Evolutionary conservation across 2,113 vertebrate genomes (phyloP).

Genomic region (Tenebrosternarchus preto): DNA sequence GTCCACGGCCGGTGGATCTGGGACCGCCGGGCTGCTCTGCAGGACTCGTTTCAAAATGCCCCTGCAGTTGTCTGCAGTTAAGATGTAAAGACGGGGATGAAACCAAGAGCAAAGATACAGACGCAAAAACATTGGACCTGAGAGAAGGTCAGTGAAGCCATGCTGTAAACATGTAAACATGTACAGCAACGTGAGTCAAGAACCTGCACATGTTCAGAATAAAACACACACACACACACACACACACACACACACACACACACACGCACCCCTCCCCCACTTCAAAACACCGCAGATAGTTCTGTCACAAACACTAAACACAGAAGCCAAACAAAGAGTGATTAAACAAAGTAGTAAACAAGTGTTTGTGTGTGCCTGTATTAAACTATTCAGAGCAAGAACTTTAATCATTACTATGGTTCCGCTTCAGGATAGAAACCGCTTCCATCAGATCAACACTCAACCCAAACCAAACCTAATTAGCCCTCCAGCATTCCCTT

Average conservation of each 20-base stretch:
- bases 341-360: background rate
- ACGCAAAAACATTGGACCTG: no score
- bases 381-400: background rate
- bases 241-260: background rate
- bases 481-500: background rate
- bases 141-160: background rate
- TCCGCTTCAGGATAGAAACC: no score
- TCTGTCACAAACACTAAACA: background rate
- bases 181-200: background rate
- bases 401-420: background rate
- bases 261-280: background rate
- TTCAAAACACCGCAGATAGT: background rate
- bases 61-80: no score
- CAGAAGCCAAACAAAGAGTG: background rate
- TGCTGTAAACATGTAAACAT: background rate
- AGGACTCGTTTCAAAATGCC: no score
- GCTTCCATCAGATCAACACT: background rate
- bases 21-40: no score
- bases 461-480: slow-evolving; percentile 3
- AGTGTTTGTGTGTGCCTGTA: background rate
- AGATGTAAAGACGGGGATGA: no score
- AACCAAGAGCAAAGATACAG: no score
- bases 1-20: no score
- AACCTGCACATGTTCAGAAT: background rate
- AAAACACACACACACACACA: background rate